Conservation (phyloP, 2,113 vertebrate species). For the Ranitomeya variabilis region DNA sequence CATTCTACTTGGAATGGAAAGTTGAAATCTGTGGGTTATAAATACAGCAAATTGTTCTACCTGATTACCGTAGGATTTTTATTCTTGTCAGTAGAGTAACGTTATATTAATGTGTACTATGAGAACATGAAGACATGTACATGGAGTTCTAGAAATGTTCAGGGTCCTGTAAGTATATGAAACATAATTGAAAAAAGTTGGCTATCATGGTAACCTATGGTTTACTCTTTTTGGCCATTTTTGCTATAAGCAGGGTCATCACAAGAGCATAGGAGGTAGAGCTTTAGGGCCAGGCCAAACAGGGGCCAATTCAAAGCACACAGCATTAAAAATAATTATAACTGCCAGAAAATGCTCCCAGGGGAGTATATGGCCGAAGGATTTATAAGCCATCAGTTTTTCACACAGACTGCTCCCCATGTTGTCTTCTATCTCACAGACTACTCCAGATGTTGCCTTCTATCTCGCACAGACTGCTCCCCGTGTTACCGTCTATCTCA, state of each 20-base stretch:
- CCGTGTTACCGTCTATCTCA: too few species aligned
- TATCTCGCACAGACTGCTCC: too few species aligned
- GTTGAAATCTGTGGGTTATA: not conserved
- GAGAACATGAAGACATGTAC: not conserved
- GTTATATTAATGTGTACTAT: not conserved
- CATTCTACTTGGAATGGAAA: not conserved
- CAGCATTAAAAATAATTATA: too few species aligned
- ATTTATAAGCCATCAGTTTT: too few species aligned
- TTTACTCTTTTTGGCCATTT: not conserved
- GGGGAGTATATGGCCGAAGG: too few species aligned
- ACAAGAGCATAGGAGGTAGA: not conserved
- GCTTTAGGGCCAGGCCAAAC: too few species aligned
- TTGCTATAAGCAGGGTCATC: not conserved
- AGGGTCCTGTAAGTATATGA: not conserved
- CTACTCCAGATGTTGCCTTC: too few species aligned
- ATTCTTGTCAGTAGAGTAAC: not conserved
- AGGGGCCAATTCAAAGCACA: too few species aligned
- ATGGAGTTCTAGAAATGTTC: not conserved
- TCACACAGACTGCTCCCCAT: too few species aligned
- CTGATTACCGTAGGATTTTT: not conserved
- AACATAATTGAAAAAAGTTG: not conserved
- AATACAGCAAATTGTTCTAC: not conserved
- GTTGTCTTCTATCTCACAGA: too few species aligned
- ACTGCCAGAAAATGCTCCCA: too few species aligned
- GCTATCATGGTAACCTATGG: too few species aligned